Conservation (phyloP, 2,888 invertebrate species). For the Tuta absoluta region DNA sequence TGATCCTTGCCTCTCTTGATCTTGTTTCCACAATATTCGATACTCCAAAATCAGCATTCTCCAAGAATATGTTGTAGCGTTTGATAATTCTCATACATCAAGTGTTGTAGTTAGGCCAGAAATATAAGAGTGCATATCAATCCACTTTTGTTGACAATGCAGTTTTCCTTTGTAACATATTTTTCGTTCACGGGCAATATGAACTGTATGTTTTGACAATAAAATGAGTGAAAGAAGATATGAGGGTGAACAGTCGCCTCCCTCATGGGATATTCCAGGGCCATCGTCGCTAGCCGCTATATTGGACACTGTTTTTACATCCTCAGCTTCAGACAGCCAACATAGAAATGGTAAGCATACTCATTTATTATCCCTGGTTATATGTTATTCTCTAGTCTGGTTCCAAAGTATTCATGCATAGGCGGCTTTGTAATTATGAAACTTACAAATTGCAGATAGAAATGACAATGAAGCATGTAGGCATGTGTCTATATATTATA, state of each 20-base stretch:
- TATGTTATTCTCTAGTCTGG: too few relatives aligned
- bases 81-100: not conserved
- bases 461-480: too few relatives aligned
- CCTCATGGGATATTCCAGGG: slow-evolving; percentile 73
- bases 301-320: slow-evolving; percentile 83
- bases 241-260: slow-evolving; percentile 62
- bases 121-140: not conserved
- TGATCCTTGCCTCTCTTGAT: not conserved
- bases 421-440: too few relatives aligned
- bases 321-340: slow-evolving; percentile 72
- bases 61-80: slow-evolving; percentile 6
- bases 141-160: slow-evolving; percentile 41
- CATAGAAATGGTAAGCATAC: slow-evolving; percentile 61
- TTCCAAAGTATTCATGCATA: too few relatives aligned
- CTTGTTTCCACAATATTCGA: not conserved
- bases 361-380: not conserved
- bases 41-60: not conserved
- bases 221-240: slow-evolving; percentile 72
- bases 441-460: too few relatives aligned
- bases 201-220: slow-evolving; percentile 28
- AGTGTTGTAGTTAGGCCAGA: slow-evolving; percentile 10
- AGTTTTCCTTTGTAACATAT: slow-evolving; percentile 36
- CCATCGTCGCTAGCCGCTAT: slow-evolving; percentile 83
- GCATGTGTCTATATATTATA: too few relatives aligned
- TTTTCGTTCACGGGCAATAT: slow-evolving; percentile 34